Percentiles rank a stretch among this genome's conserved stretches.
These are phyloP conservation scores for Ceyx melanurus DNA, from an alignment of 2,113 vertebrate species.

Conservation along the genomic window DNA sequence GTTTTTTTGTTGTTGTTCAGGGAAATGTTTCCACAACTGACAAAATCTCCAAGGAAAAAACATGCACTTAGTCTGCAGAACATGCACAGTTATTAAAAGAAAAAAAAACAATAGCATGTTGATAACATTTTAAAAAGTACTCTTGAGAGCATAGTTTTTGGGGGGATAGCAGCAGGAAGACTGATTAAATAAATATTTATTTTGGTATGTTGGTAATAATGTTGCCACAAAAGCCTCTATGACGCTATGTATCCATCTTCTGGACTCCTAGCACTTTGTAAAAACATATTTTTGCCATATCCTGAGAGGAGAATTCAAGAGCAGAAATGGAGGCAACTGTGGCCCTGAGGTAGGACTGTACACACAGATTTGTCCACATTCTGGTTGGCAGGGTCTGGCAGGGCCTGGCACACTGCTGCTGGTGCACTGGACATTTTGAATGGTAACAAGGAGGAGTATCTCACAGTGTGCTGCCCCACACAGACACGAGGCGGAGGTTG, in stretches of 20 bases:
- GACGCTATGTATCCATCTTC: neutral
- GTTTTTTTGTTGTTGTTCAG: neutral
- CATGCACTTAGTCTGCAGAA: neutral
- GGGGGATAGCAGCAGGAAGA: neutral
- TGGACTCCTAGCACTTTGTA: neutral
- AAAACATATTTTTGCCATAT: neutral
- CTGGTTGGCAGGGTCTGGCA: neutral
- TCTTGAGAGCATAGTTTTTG: neutral
- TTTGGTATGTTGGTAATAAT: neutral
- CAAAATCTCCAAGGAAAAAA: neutral
- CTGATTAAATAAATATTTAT: neutral
- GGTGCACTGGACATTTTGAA: neutral
- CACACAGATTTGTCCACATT: rapidly evolving
- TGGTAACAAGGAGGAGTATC: neutral
- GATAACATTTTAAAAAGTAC: neutral
- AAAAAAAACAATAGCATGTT: neutral
- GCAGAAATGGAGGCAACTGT: neutral
- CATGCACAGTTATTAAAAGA: neutral
- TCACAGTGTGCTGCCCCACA: neutral
- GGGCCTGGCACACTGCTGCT: neutral
- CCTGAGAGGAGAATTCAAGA: neutral
- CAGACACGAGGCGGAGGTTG: neutral
- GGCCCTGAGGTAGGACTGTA: neutral
- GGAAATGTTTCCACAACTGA: neutral
- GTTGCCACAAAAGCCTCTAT: neutral